Evolutionary conservation across 1,140 invertebrate genomes (phyloP), one percentile per base, ranked within the genome.

Genomic region (Archegozetes longisetosus): DNA sequence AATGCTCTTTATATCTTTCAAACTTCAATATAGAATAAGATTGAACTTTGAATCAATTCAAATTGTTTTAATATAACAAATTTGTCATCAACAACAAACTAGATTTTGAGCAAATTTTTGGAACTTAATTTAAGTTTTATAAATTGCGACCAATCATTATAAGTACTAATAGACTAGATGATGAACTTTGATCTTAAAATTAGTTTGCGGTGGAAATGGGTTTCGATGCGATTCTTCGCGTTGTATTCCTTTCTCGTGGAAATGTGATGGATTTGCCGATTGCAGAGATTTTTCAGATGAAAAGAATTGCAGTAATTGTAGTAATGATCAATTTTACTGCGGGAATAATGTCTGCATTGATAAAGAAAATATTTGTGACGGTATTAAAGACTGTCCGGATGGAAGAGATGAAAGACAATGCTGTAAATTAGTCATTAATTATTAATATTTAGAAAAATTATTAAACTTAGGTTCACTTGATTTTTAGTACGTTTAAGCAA

Each of bases 331-430:
- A 29, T 65, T 67, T 49, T 55, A 66, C 28, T 66, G 65, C 52
- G 64, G 65, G 2, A 51, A 62, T 47, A 55, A 59, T 2, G 60
- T 48, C 2, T 67, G 66, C 60, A 66, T 67, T 20, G 53, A 61
- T 12, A 63, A 64, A 47, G 52, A 51, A 12, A 48, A 91, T 73
- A 83, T 90, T 0, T 96, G 92, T 73, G 90, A 95, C 71, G 87
- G 87, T n/a, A 80, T 86, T 63, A 78, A 80, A 56, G 88, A 93
- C 69, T 93, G 89, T 70, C 72, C 77, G 2, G 90, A 92, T 70
- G 82, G 82, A 14, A 85, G 84, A 0, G 87, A 90, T 69, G 87
- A 91, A 27, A 65, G 65, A 20, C 68, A 69, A 12, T 78, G 77
- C 65, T 72, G 76, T 70, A 61, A 64, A 63, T 61, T 47, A 55